Evolutionary conservation across 2,888 invertebrate genomes (phyloP).

Genomic region (Hemaris fuciformis): DNA sequence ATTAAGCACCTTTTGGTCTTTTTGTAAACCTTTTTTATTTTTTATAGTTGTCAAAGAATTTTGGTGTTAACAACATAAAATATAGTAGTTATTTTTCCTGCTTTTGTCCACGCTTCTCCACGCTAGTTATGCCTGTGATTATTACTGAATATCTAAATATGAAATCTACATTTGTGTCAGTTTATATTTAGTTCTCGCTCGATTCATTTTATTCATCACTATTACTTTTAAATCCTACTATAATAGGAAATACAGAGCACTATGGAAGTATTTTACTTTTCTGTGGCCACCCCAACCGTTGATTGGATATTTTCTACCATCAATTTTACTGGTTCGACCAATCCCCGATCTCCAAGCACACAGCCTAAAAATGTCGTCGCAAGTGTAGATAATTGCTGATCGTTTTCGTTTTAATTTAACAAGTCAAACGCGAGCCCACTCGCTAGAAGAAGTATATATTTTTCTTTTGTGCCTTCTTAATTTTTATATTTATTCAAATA

Average conservation of each 20-base stretch:
- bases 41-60: no score
- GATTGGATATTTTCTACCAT: conserved; percentile 40
- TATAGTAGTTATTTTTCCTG: no score
- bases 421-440: conserved; percentile 48
- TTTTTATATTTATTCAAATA: conserved; percentile 18
- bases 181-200: not conserved
- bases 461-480: conserved; percentile 23
- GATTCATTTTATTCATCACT: not conserved
- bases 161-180: not conserved
- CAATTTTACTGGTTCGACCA: conserved; percentile 42
- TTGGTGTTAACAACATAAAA: no score
- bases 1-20: no score
- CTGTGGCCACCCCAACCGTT: conserved; percentile 28
- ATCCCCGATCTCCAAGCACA: conserved; percentile 62
- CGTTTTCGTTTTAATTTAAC: conserved; percentile 46
- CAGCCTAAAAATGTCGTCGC: conserved; percentile 73
- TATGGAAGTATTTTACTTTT: not conserved
- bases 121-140: no score
- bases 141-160: no score
- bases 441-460: conserved; percentile 18
- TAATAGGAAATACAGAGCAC: not conserved
- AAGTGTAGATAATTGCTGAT: conserved; percentile 43
- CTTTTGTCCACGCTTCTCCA: no score
- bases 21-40: no score
- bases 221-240: not conserved